Evolutionary conservation across 2,888 invertebrate genomes (phyloP).

Genomic region (Hypena proboscidalis): DNA sequence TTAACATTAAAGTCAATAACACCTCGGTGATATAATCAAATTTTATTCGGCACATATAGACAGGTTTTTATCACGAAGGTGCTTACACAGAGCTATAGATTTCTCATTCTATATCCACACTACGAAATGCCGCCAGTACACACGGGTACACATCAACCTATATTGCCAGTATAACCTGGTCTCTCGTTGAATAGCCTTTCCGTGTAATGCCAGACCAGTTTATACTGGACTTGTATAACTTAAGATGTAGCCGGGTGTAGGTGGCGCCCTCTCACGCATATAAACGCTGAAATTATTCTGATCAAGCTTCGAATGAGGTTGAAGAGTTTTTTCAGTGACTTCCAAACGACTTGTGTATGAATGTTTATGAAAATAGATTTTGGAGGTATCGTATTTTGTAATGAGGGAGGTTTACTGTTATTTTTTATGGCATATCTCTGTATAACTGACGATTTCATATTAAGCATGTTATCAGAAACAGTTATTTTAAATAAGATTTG

Average conservation of each 20-base stretch:
- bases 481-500: too few species aligned
- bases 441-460: too few species aligned
- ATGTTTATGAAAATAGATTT: constrained; percentile 26
- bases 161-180: too few species aligned
- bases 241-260: too few species aligned
- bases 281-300: constrained; percentile 68
- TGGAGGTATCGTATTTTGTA: constrained; percentile 2
- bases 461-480: too few species aligned
- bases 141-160: too few species aligned
- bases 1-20: constrained; percentile 6
- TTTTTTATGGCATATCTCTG: constrained; percentile 4
- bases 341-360: constrained; percentile 26
- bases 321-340: constrained; percentile 36
- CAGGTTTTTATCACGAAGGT: constrained; percentile 20
- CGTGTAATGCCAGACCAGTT: too few species aligned
- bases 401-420: constrained; percentile 9
- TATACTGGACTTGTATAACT: too few species aligned
- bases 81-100: constrained; percentile 55
- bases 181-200: too few species aligned
- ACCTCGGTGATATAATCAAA: constrained; percentile 34
- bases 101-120: constrained; percentile 57
- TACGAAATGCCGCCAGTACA: constrained; percentile 49
- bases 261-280: constrained; percentile 57
- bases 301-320: constrained; percentile 47
- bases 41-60: constrained; percentile 35